Evolutionary conservation across 2,797 vertebrate genomes (phyloP).

Genomic region (Trachurus trachurus): DNA sequence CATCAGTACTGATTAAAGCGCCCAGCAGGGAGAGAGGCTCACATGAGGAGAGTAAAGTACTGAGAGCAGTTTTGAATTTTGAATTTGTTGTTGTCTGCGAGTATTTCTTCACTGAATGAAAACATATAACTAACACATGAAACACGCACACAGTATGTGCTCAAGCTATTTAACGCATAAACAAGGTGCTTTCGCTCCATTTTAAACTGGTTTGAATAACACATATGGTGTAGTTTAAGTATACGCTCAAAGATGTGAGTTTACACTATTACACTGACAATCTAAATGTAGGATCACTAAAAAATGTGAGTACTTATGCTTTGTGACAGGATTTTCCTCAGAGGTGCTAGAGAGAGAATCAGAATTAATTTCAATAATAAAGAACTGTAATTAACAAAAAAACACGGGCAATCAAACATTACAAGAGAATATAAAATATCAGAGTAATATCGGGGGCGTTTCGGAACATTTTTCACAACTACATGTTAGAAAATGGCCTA

Average conservation of each 20-base stretch:
- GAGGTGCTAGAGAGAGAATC: background rate
- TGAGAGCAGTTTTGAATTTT: conserved; percentile 62
- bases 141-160: conserved; percentile 1
- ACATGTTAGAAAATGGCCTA: conserved; percentile 46
- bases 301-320: background rate
- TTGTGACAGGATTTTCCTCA: conserved; percentile 1
- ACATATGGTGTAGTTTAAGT: background rate
- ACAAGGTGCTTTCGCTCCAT: background rate
- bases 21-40: conserved; percentile 68
- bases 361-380: conserved; percentile 17
- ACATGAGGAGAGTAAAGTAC: conserved; percentile 59
- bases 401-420: conserved; percentile 2
- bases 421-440: background rate
- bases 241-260: background rate
- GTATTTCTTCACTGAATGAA: conserved; percentile 29
- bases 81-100: conserved; percentile 63
- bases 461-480: conserved; percentile 3
- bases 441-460: background rate
- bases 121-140: conserved; percentile 13
- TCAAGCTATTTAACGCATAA: conserved; percentile 20
- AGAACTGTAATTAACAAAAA: background rate
- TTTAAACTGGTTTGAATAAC: conserved; percentile 19
- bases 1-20: conserved; percentile 83
- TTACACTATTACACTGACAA: background rate
- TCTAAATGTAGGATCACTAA: background rate